Conservation (phyloP, 2,888 invertebrate species). For the Notocelia uddmanniana region DNA sequence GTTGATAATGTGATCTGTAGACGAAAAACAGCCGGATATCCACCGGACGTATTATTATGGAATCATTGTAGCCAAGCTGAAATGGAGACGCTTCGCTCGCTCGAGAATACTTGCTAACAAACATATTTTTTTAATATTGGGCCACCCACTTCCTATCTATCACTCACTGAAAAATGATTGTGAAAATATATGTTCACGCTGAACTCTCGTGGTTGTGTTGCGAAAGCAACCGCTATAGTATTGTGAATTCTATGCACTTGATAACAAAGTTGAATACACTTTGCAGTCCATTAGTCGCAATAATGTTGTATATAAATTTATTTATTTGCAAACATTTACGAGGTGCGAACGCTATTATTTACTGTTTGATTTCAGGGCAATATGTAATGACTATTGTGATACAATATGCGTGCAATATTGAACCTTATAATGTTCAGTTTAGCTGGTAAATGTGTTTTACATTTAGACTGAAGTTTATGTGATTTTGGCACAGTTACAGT, state of each 20-base stretch:
- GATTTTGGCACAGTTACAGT: background rate
- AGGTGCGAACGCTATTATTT: slow-evolving; percentile 32
- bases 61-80: background rate
- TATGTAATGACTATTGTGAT: background rate
- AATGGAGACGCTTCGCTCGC: too few relatives aligned
- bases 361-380: slow-evolving; percentile 18
- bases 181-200: slow-evolving; percentile 12
- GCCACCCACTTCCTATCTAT: slow-evolving; percentile 1
- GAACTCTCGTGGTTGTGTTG: background rate
- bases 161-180: background rate
- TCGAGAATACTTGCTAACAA: too few relatives aligned
- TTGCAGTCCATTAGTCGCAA: background rate
- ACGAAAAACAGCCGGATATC: too few relatives aligned
- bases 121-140: too few relatives aligned
- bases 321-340: slow-evolving; percentile 25
- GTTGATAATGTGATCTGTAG: too few relatives aligned
- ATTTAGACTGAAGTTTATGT: background rate
- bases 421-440: background rate
- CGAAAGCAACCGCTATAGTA: background rate
- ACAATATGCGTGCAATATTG: background rate
- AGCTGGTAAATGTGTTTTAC: background rate
- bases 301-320: slow-evolving; percentile 14
- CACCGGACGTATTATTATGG: too few relatives aligned
- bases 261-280: background rate
- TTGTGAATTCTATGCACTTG: background rate